Evolutionary conservation across 2,797 vertebrate species (phyloP).

Genomic region (Sardinella longiceps): DNA sequence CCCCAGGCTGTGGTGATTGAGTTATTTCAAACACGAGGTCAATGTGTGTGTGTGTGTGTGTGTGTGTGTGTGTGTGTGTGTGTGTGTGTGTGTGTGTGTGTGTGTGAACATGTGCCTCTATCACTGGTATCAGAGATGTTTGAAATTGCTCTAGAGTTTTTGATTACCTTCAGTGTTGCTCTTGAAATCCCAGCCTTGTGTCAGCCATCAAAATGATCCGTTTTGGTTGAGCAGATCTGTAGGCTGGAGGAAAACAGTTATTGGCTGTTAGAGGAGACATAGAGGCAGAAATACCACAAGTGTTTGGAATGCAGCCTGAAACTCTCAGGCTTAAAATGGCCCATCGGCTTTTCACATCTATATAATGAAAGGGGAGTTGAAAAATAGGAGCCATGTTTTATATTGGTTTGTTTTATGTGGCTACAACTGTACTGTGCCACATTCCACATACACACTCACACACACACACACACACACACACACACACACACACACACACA

Average conservation of each 20-base stretch:
- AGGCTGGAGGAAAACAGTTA: neutral
- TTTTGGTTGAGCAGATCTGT: neutral
- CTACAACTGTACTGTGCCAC: neutral
- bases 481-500: too few relatives aligned
- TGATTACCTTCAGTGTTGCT: neutral
- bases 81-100: neutral
- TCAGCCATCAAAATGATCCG: neutral
- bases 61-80: neutral
- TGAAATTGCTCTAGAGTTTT: slow-evolving; percentile 8
- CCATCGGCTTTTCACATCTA: neutral
- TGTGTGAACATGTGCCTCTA: neutral
- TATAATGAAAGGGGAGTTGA: neutral
- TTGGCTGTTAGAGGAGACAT: neutral
- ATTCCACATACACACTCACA: neutral
- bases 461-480: too few relatives aligned
- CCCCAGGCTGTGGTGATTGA: slow-evolving; percentile 4
- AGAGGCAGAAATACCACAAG: neutral
- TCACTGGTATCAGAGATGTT: neutral
- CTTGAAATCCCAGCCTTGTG: neutral
- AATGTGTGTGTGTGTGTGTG: slow-evolving; percentile 10
- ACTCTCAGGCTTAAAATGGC: neutral
- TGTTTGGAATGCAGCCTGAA: neutral
- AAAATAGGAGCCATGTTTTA: too few relatives aligned
- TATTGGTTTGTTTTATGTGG: neutral
- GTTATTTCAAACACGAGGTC: slow-evolving; percentile 12